phyloP scores from a whole-genome alignment of 2,888 invertebrate species.

The Caenorhabditis sp. region DNA sequence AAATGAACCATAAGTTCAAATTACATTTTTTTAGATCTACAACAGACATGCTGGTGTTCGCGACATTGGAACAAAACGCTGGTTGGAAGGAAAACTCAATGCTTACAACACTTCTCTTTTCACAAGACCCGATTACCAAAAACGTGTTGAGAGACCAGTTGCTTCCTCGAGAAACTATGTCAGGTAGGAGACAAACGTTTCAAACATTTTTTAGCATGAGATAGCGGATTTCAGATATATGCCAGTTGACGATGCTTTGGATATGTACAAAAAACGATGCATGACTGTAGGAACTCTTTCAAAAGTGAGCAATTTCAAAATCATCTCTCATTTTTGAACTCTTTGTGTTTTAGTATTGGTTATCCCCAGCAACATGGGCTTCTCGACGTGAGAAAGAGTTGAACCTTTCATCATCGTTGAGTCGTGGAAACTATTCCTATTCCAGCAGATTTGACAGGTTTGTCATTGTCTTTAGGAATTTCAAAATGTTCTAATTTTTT shows the following conservation, averaged over 20 bases:
- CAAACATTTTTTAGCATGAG: background rate
- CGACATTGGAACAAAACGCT: slow-evolving; percentile 69
- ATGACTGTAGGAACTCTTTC: slow-evolving; percentile 70
- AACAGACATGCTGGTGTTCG: slow-evolving; percentile 56
- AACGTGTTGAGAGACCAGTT: slow-evolving; percentile 60
- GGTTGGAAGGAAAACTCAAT: slow-evolving; percentile 69
- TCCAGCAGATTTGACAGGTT: slow-evolving; percentile 50
- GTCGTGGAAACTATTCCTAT: slow-evolving; percentile 59
- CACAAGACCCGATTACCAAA: slow-evolving; percentile 55
- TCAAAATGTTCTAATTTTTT: background rate
- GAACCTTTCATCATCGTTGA: slow-evolving; percentile 56
- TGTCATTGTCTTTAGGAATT: background rate
- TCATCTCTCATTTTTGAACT: background rate
- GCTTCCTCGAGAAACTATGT: slow-evolving; percentile 64
- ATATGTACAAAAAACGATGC: slow-evolving; percentile 70
- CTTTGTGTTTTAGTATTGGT: slow-evolving; percentile 63
- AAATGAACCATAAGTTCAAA: too few species aligned
- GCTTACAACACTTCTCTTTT: slow-evolving; percentile 67
- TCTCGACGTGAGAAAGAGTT: slow-evolving; percentile 64
- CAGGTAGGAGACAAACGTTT: slow-evolving; percentile 28
- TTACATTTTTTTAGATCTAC: slow-evolving; percentile 43
- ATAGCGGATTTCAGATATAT: slow-evolving; percentile 57
- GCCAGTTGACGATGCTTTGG: slow-evolving; percentile 70
- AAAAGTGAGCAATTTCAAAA: slow-evolving; percentile 54
- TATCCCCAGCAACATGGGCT: slow-evolving; percentile 65